Percentiles rank a stretch among this genome's conserved stretches.
Conservation (phyloP, 2,113 vertebrate genomes). For the Hydrolagus affinis region DNA sequence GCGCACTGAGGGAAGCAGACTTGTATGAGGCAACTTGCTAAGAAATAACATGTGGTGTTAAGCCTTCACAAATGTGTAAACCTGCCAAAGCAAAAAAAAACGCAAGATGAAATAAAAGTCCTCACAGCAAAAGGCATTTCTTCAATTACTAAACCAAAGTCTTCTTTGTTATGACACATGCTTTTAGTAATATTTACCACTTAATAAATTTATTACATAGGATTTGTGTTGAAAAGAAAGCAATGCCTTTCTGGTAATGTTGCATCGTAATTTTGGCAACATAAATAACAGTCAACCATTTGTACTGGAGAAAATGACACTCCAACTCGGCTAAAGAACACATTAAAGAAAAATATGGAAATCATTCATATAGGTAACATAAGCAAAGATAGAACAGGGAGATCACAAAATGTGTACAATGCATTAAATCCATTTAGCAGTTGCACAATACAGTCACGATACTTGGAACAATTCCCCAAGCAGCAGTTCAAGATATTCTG, state of each 20-base stretch:
- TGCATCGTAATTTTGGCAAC: background rate
- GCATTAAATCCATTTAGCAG: too few relatives aligned
- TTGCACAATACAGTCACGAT: too few relatives aligned
- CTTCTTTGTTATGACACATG: background rate
- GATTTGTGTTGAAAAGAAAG: background rate
- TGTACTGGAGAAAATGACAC: background rate
- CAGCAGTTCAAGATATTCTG: too few relatives aligned
- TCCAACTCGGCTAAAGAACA: background rate
- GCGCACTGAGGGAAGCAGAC: background rate
- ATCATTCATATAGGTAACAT: background rate
- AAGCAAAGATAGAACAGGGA: too few relatives aligned
- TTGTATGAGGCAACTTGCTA: constrained; percentile 10
- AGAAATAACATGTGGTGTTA: constrained; percentile 14
- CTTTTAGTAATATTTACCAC: background rate
- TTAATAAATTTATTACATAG: constrained; percentile 6
- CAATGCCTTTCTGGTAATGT: background rate
- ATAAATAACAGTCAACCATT: background rate
- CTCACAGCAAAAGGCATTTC: constrained; percentile 15
- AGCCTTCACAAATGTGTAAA: constrained; percentile 17
- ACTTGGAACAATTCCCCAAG: too few relatives aligned
- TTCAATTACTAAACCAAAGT: constrained; percentile 3
- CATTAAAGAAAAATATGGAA: constrained; percentile 7
- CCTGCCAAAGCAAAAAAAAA: constrained; percentile 5
- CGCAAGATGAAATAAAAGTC: background rate
- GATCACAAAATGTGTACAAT: too few relatives aligned